Conservation (phyloP, 2,797 vertebrate species). For the Todus mexicanus region DNA sequence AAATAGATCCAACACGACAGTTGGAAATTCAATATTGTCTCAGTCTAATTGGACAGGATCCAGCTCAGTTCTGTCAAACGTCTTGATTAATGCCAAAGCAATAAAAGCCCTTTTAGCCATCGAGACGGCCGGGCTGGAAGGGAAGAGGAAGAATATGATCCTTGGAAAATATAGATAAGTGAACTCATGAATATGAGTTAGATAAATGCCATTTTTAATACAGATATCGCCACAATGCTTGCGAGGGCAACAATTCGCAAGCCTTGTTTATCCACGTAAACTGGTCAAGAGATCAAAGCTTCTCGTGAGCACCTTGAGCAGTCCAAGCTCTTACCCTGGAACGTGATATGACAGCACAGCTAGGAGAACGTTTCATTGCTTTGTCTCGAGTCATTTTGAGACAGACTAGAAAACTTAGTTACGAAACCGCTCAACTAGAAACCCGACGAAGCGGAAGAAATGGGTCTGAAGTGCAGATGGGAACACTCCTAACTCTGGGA, state of each 20-base stretch:
- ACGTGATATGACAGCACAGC: background rate
- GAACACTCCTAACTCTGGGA: background rate
- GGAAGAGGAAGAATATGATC: background rate
- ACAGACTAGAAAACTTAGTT: background rate
- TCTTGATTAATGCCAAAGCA: background rate
- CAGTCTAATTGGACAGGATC: background rate
- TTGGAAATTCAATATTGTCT: background rate
- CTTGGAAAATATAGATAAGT: background rate
- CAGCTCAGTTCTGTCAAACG: background rate
- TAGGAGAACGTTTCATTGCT: background rate
- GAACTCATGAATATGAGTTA: background rate
- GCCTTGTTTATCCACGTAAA: background rate
- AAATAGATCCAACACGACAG: background rate
- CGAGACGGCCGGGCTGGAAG: background rate
- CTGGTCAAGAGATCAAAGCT: background rate
- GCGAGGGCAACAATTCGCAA: background rate
- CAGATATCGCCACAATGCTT: background rate
- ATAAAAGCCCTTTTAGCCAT: slow-evolving; percentile 9
- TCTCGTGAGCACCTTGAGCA: background rate
- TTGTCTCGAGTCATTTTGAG: background rate
- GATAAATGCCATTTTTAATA: background rate
- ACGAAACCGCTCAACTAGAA: background rate
- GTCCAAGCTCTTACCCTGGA: background rate
- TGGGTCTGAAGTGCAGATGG: background rate
- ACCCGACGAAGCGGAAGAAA: background rate